These are phyloP conservation scores for Pseudotriccus pelzelni DNA, from an alignment of 2,797 vertebrate species.

Conservation along the genomic window DNA sequence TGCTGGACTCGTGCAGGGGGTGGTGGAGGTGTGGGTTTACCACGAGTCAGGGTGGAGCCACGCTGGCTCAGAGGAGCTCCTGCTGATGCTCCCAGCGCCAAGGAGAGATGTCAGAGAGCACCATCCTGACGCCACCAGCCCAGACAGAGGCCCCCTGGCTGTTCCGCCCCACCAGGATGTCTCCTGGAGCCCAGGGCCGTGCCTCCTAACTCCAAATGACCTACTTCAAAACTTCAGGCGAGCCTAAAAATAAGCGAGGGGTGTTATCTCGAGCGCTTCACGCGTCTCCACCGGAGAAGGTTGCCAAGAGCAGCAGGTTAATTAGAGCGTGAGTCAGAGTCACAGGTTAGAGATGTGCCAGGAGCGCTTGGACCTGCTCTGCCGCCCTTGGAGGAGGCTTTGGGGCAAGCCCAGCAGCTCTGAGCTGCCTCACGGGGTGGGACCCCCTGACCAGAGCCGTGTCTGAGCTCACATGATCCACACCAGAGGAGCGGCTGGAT, in stretches of 20 bases:
- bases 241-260: constrained; percentile 48
- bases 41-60: not conserved
- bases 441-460: fast-evolving
- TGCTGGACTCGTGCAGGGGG: fast-evolving
- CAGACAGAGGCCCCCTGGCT: not conserved
- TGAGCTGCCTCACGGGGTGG: not conserved
- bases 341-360: not conserved
- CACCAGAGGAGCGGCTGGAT: not conserved
- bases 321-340: constrained; percentile 34
- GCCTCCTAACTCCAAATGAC: not conserved
- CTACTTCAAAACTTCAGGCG: not conserved
- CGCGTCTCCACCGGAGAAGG: not conserved
- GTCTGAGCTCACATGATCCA: not conserved
- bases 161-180: not conserved
- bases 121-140: not conserved
- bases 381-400: not conserved
- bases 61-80: not conserved
- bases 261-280: not conserved
- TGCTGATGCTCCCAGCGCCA: not conserved
- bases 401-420: not conserved
- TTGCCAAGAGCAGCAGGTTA: not conserved
- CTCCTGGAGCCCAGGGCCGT: fast-evolving
- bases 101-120: not conserved
- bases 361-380: not conserved
- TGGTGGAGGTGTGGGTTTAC: not conserved